Conservation (phyloP, 2,888 invertebrate genomes). For the Mesoligia furuncula region DNA sequence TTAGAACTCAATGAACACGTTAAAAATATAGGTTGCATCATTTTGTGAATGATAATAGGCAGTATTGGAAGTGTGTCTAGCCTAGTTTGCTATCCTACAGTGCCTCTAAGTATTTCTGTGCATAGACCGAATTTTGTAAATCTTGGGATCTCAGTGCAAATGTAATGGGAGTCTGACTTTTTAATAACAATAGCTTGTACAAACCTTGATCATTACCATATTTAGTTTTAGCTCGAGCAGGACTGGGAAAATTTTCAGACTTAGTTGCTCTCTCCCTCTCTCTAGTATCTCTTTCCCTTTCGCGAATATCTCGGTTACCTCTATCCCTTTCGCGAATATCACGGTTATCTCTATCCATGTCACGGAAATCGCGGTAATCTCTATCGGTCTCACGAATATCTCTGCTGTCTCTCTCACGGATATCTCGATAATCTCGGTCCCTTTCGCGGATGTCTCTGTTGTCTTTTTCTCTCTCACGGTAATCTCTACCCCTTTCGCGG, state of each 20-base stretch:
- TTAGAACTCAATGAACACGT: neutral
- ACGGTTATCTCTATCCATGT: slow-evolving; percentile 65
- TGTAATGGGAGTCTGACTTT: neutral
- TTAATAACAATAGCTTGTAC: slow-evolving; percentile 37
- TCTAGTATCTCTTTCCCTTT: slow-evolving; percentile 74
- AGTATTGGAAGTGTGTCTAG: neutral
- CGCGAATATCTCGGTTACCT: slow-evolving; percentile 62
- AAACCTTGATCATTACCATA: slow-evolving; percentile 71
- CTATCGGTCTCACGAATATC: slow-evolving; percentile 46
- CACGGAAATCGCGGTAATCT: slow-evolving; percentile 54
- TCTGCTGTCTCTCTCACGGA: slow-evolving; percentile 54
- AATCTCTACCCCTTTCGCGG: slow-evolving; percentile 55
- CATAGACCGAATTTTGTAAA: neutral
- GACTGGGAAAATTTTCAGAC: slow-evolving; percentile 75
- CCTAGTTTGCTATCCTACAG: neutral
- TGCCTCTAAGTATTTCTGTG: neutral
- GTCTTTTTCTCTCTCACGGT: slow-evolving; percentile 70
- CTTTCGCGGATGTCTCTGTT: slow-evolving; percentile 67
- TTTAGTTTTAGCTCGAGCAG: slow-evolving; percentile 75
- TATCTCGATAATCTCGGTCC: slow-evolving; percentile 67
- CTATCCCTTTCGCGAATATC: slow-evolving; percentile 69
- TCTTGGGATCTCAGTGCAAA: neutral
- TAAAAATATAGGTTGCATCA: neutral
- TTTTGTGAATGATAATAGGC: neutral
- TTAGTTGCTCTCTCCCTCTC: slow-evolving; percentile 68